A percentile compares a stretch with the other conserved stretches of the same genome.
These are phyloP conservation scores for Mnemiopsis leidyi DNA, from an alignment of 37 sponge, comb jelly and placozoan genomes.

Conservation along the genomic window DNA sequence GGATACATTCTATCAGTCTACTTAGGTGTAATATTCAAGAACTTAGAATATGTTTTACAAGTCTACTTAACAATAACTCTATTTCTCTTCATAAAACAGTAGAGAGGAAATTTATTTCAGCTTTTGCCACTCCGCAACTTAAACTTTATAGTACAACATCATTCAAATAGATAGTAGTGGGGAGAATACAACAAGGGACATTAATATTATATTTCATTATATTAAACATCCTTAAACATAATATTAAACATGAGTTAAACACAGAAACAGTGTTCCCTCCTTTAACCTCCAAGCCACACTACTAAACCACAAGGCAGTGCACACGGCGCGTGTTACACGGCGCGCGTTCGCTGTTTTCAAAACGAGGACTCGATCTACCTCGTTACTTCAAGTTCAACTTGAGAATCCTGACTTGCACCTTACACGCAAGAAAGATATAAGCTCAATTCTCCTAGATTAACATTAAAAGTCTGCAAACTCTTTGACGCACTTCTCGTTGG, in stretches of 20 bases:
- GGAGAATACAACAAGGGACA: neutral
- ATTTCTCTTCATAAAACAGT: too few species aligned
- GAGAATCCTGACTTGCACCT: neutral
- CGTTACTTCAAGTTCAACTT: neutral
- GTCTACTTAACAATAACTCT: too few species aligned
- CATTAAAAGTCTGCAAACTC: constrained; percentile 95
- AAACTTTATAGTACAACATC: neutral
- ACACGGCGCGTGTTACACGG: too few species aligned
- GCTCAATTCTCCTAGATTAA: neutral
- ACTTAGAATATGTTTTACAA: too few species aligned
- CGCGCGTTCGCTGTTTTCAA: neutral
- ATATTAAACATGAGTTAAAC: neutral
- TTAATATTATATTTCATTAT: neutral
- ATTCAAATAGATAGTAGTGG: neutral
- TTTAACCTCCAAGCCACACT: neutral
- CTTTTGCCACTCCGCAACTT: neutral
- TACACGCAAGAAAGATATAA: neutral
- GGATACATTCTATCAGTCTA: too few species aligned
- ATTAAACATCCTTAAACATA: neutral
- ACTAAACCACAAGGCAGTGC: neutral
- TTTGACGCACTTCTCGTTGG: constrained; percentile 82
- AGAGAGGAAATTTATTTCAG: too few species aligned
- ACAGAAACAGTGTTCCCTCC: neutral
- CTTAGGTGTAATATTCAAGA: too few species aligned
- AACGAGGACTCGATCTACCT: neutral